Conservation (phyloP, 1,140 invertebrate genomes). For the Drosophila pruinosa region DNA sequence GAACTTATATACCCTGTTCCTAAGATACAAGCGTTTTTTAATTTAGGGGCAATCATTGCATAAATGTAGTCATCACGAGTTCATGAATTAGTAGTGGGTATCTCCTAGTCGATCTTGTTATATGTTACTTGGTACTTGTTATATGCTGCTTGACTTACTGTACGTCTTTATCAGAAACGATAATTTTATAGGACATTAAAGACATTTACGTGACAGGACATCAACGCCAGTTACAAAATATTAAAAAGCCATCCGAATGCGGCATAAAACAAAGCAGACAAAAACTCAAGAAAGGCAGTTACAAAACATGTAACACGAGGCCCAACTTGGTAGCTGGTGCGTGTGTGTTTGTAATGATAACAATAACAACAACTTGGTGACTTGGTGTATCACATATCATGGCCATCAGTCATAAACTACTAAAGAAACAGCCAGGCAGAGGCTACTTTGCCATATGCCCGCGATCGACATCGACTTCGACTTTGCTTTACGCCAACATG, state of each 20-base stretch:
- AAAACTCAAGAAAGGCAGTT: conserved; percentile 3
- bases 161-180: conserved; percentile 66
- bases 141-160: conserved; percentile 23
- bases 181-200: conserved; percentile 77
- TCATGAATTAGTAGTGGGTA: no score
- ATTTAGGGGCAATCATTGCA: no score
- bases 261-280: conserved; percentile 51
- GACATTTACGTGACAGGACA: conserved; percentile 69
- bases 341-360: conserved; percentile 57
- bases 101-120: no score
- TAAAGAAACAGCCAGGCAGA: conserved; percentile 26
- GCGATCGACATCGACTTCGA: conserved; percentile 24
- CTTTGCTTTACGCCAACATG: conserved; percentile 54
- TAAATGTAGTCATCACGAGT: no score
- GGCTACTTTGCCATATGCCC: conserved; percentile 28
- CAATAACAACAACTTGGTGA: conserved; percentile 54
- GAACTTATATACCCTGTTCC: no score
- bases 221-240: conserved; percentile 61
- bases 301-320: conserved; percentile 19
- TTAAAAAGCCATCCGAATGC: conserved; percentile 72
- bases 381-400: conserved; percentile 57
- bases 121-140: no score
- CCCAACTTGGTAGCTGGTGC: conserved; percentile 32
- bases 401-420: conserved; percentile 75
- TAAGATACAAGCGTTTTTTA: no score